Evolutionary conservation across 53 echinoderm and acorn worm species (phyloP).

Genomic region (Holothuria leucospilota): DNA sequence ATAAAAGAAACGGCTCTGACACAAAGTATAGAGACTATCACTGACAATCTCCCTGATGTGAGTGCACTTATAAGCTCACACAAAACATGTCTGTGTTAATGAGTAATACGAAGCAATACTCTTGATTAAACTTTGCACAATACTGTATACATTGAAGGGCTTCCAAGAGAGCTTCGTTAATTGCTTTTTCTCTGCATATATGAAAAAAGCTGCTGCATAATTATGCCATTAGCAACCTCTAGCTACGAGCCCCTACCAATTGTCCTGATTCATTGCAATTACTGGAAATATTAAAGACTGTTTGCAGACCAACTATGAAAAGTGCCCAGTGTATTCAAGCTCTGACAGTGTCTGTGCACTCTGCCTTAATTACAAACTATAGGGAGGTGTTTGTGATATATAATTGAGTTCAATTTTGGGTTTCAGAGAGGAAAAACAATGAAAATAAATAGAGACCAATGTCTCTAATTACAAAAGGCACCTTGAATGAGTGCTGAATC

Average conservation of each 20-base stretch:
- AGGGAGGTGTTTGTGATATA: constrained; percentile 47
- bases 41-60: constrained; percentile 13
- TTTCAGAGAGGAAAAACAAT: constrained; percentile 27
- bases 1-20: not conserved
- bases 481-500: constrained; percentile 37
- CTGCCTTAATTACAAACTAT: constrained; percentile 54
- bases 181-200: constrained; percentile 48
- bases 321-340: constrained; percentile 7
- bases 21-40: constrained; percentile 2
- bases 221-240: constrained; percentile 53
- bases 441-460: constrained; percentile 46
- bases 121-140: constrained; percentile 49
- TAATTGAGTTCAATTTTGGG: constrained; percentile 50
- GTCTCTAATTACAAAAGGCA: constrained; percentile 42
- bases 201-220: constrained; percentile 47
- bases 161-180: constrained; percentile 39
- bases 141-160: constrained; percentile 47
- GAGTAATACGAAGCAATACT: constrained; percentile 45
- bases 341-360: constrained; percentile 8
- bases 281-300: constrained; percentile 46
- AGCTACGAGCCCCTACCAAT: constrained; percentile 33
- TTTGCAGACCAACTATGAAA: constrained; percentile 40
- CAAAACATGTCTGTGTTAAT: constrained; percentile 30
- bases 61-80: constrained; percentile 34
- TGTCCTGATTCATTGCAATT: constrained; percentile 45